Evolutionary conservation across 2,113 vertebrate species (phyloP).

Genomic region (Pollachius pollachius): DNA sequence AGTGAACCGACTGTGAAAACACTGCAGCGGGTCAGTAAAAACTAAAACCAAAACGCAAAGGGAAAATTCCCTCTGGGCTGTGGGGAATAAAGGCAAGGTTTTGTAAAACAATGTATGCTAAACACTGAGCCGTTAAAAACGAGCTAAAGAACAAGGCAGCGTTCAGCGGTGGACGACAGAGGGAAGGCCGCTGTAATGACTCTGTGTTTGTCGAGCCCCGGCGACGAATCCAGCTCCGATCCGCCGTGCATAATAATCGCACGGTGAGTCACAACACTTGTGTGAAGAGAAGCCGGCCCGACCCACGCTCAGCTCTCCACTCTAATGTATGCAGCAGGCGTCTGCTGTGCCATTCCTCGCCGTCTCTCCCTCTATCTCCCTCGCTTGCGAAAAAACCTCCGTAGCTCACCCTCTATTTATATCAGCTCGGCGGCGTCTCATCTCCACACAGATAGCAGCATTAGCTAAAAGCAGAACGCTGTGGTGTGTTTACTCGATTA

Average conservation of each 20-base stretch:
- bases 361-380: constrained; percentile 68
- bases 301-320: constrained; percentile 61
- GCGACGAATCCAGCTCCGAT: constrained; percentile 48
- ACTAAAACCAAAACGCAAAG: too few species aligned
- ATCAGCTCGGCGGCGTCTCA: too few species aligned
- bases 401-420: too few species aligned
- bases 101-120: too few species aligned
- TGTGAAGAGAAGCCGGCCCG: constrained; percentile 55
- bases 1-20: too few species aligned
- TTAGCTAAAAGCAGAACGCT: constrained; percentile 34
- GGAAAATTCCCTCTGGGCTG: too few species aligned
- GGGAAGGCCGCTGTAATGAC: constrained; percentile 25
- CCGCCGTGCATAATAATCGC: constrained; percentile 56
- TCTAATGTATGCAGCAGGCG: constrained; percentile 68
- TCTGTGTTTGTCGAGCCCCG: constrained; percentile 42
- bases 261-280: constrained; percentile 55
- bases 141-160: too few species aligned
- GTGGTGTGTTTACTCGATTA: background rate
- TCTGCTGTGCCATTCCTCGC: constrained; percentile 72
- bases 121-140: too few species aligned
- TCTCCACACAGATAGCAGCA: background rate
- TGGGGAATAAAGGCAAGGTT: too few species aligned
- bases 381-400: too few species aligned
- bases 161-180: too few species aligned
- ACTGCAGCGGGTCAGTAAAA: too few species aligned